Evolutionary conservation across 2,797 vertebrate genomes (phyloP).

Genomic region (Rhinogobio ventralis): DNA sequence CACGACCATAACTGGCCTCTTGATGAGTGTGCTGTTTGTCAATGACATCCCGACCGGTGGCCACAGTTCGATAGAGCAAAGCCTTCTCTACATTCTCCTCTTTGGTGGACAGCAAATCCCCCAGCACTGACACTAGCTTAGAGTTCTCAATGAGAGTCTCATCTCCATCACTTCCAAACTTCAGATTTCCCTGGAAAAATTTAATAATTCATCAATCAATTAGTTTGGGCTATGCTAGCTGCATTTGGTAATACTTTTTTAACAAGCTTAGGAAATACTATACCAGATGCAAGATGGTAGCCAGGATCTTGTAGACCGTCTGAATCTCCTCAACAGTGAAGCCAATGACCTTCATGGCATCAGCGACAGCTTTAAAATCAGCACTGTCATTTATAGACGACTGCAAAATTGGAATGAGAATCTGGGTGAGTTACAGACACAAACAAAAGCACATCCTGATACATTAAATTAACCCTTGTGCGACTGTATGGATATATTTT

Average conservation of each 20-base stretch:
- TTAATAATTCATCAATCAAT: background rate
- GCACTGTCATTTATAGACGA: slow-evolving; percentile 89
- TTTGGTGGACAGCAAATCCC: slow-evolving; percentile 88
- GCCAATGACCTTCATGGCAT: slow-evolving; percentile 98
- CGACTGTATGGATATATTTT: too few relatives aligned
- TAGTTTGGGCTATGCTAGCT: background rate
- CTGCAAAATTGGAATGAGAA: slow-evolving; percentile 68
- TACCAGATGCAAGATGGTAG: slow-evolving; percentile 95
- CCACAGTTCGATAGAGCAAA: slow-evolving; percentile 93
- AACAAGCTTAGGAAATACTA: slow-evolving; percentile 26
- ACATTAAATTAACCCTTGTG: too few relatives aligned
- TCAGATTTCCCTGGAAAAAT: slow-evolving; percentile 88
- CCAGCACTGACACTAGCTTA: slow-evolving; percentile 84
- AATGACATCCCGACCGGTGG: slow-evolving; percentile 93
- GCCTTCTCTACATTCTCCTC: slow-evolving; percentile 93
- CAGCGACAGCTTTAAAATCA: slow-evolving; percentile 93
- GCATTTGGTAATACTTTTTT: background rate
- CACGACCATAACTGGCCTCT: slow-evolving; percentile 93
- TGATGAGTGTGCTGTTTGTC: slow-evolving; percentile 95
- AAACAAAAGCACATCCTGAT: slow-evolving; percentile 11
- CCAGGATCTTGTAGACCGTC: slow-evolving; percentile 94
- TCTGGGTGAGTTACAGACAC: background rate
- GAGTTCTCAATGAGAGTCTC: slow-evolving; percentile 88
- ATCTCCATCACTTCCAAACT: slow-evolving; percentile 90
- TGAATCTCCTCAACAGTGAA: slow-evolving; percentile 95